Base-by-base conservation (phyloP, 1,140 invertebrate species). In the Trachymyrmex septentrionalis region DNA sequence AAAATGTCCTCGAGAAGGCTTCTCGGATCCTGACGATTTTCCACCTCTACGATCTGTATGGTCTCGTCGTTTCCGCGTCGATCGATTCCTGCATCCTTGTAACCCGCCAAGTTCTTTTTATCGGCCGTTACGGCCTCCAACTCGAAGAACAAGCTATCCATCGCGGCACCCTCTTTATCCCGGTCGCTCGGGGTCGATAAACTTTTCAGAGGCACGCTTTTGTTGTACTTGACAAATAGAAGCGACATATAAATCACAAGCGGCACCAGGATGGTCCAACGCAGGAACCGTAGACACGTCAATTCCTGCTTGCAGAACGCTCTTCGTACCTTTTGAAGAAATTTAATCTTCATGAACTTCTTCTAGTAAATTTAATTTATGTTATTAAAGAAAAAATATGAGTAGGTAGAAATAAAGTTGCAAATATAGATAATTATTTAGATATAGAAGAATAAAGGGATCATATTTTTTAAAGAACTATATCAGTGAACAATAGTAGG, bases 1-100 rank as follows among this genome's bases (percentile, higher is more conserved):
- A 96, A 96, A 24, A 96, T 95, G 50, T 95, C 94, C 53, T 96
- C 94, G 9, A 96, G 90, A 30, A 96, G 91, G n/a, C 91, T 93
- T 34, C 90, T 93, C 19, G 95, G 94, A 84, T 95, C 94, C 14
- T 96, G 94, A 0, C 82, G 87, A 77, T 91, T 92, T 53, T 93
- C 88, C 21, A 78, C 53, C 7, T 87, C 69, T 9, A 92, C 91
- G 6, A 92, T 66, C 50, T 55, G 81, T 14, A 93, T 87, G 1
- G 55, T 66, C 4, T 88, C 86, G 0, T 92, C 86, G 19, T 92
- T 87, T 1, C 78, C 84, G 0, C 21, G 64, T 34, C 64, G 67
- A 67, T 85, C 67, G 12, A 86, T 63, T 27, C 73, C 71, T 0
- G 76, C 10, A 1, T 89, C 86, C 19, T 88, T 88, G 19, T 88